These are phyloP conservation scores for Holcopasites calliopsidis DNA, from an alignment of 1,140 invertebrate genomes.

Conservation along the genomic window DNA sequence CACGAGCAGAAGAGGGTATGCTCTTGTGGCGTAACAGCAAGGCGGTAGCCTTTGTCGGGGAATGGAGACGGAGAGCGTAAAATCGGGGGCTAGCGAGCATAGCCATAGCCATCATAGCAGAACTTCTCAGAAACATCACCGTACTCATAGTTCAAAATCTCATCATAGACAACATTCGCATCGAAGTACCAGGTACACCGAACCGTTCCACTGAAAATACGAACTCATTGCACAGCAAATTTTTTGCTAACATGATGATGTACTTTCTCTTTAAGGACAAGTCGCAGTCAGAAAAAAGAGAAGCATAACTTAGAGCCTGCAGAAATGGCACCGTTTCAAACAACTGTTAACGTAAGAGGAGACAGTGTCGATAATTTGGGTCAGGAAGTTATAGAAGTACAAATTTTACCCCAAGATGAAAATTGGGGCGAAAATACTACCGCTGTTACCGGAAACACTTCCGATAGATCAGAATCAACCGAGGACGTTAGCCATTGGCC, in stretches of 20 bases:
- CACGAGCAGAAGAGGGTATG: slow-evolving; percentile 60
- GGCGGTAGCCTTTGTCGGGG: slow-evolving; percentile 72
- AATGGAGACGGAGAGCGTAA: slow-evolving; percentile 80
- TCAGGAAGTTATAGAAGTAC: slow-evolving; percentile 93
- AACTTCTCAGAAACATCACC: slow-evolving; percentile 73
- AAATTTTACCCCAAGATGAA: slow-evolving; percentile 96
- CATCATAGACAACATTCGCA: slow-evolving; percentile 78
- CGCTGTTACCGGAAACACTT: slow-evolving; percentile 97
- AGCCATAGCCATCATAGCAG: slow-evolving; percentile 76
- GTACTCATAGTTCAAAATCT: slow-evolving; percentile 75
- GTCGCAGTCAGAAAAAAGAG: slow-evolving; percentile 74
- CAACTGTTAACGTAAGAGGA: slow-evolving; percentile 87
- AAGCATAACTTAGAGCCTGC: slow-evolving; percentile 69
- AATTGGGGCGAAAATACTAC: slow-evolving; percentile 99
- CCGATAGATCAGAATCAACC: slow-evolving; percentile 95
- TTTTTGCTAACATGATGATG: background rate
- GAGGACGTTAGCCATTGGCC: slow-evolving; percentile 93
- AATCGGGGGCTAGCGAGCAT: slow-evolving; percentile 78
- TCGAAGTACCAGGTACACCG: slow-evolving; percentile 74
- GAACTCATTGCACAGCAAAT: slow-evolving; percentile 4
- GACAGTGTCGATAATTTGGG: slow-evolving; percentile 83
- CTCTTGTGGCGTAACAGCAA: slow-evolving; percentile 66
- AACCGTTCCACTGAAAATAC: background rate
- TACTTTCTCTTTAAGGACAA: slow-evolving; percentile 68
- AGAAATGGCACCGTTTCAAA: slow-evolving; percentile 88